Conservation (phyloP, 2,888 invertebrate species). For the Nymphalis c-album region DNA sequence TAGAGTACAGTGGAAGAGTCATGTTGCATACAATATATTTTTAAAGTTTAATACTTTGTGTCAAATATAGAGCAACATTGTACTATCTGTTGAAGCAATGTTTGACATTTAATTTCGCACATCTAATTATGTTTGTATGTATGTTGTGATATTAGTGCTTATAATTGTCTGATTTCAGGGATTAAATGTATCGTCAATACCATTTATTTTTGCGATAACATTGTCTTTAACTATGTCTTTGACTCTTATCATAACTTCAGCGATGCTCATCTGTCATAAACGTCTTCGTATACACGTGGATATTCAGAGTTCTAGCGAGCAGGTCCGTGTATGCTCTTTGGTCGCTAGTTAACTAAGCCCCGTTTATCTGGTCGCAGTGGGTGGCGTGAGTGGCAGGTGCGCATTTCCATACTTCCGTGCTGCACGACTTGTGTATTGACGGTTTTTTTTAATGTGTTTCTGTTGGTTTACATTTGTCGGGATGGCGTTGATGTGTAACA, state of each 20-base stretch:
- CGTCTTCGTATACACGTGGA: too few species aligned
- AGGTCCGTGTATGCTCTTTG: constrained; percentile 22
- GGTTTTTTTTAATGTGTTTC: constrained; percentile 28
- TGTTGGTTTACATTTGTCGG: neutral
- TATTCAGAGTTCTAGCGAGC: too few species aligned
- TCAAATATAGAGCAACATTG: too few species aligned
- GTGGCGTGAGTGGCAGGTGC: constrained; percentile 52
- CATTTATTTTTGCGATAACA: too few species aligned
- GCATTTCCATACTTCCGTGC: constrained; percentile 51
- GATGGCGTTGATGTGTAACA: constrained; percentile 15
- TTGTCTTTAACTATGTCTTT: too few species aligned
- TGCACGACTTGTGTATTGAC: constrained; percentile 35
- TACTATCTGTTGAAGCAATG: too few species aligned
- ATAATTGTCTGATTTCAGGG: too few species aligned
- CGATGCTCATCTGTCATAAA: too few species aligned
- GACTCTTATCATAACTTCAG: too few species aligned
- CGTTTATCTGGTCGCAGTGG: constrained; percentile 51
- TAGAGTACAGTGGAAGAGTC: neutral
- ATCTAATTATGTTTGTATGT: too few species aligned
- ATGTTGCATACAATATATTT: neutral
- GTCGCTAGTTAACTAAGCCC: constrained; percentile 47
- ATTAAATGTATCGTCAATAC: too few species aligned
- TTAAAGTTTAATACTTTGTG: neutral
- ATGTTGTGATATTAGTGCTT: neutral
- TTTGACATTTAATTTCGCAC: too few species aligned